These are phyloP conservation scores for Schmidtea mediterranea DNA, from an alignment of 1,140 invertebrate genomes.

Conservation along the genomic window DNA sequence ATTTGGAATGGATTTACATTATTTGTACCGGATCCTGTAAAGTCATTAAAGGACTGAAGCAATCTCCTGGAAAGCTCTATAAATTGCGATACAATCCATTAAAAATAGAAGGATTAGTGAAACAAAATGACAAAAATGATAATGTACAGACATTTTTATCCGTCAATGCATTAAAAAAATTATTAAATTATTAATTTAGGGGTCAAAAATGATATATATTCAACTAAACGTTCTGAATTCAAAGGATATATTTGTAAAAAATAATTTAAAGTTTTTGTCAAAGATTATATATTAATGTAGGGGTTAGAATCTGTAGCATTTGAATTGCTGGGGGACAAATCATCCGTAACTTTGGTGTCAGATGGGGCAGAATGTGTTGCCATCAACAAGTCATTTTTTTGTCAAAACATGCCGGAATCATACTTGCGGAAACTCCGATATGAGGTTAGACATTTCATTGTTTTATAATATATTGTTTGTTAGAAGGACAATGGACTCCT, in stretches of 20 bases:
- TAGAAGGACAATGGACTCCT: too few relatives aligned
- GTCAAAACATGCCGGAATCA: constrained; percentile 8
- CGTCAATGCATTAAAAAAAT: too few relatives aligned
- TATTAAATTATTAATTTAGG: too few relatives aligned
- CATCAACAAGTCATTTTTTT: constrained; percentile 16
- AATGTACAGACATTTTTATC: too few relatives aligned
- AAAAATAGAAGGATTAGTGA: neutral
- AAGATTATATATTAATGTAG: neutral
- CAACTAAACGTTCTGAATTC: neutral
- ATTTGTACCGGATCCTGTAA: constrained; percentile 8
- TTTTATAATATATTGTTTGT: too few relatives aligned
- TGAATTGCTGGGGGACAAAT: neutral
- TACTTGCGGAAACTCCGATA: neutral
- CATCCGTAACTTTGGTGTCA: constrained; percentile 13
- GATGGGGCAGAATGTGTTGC: constrained; percentile 18
- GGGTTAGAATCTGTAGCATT: neutral
- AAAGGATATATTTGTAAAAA: neutral
- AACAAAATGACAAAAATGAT: neutral
- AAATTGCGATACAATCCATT: neutral
- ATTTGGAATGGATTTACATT: constrained; percentile 10
- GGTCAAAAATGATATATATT: neutral
- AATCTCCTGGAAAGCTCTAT: neutral
- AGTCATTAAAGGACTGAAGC: constrained; percentile 8
- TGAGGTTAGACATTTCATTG: too few relatives aligned
- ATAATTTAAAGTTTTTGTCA: neutral